Evolutionary conservation across 2,888 invertebrate species (phyloP).

Genomic region (Esperia sulphurella): DNA sequence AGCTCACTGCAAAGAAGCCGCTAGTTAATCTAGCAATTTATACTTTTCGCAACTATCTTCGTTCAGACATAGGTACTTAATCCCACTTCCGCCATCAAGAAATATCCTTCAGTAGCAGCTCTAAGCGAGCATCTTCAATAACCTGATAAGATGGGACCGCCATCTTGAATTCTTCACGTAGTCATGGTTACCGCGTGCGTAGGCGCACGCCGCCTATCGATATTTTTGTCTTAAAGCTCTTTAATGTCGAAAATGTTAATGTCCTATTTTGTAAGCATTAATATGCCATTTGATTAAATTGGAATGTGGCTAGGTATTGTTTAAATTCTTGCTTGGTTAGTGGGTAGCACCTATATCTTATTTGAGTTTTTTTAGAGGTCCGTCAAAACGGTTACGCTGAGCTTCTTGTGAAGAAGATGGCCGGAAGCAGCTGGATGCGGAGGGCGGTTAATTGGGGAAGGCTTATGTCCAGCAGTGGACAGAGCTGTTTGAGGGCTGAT

Average conservation of each 20-base stretch:
- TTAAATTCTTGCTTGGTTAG: neutral
- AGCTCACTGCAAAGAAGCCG: neutral
- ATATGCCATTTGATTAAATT: neutral
- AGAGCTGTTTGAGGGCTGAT: too few relatives aligned
- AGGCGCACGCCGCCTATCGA: constrained; percentile 25
- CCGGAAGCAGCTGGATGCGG: too few relatives aligned
- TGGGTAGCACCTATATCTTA: too few relatives aligned
- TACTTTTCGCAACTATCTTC: neutral
- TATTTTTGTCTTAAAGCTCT: constrained; percentile 5
- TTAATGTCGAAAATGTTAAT: constrained; percentile 3
- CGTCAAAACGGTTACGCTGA: too few relatives aligned
- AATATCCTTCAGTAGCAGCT: constrained; percentile 30
- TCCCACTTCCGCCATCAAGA: constrained; percentile 4
- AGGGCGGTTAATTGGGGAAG: too few relatives aligned
- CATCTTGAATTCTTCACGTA: constrained; percentile 62
- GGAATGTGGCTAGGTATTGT: neutral
- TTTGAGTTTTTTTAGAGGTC: too few relatives aligned
- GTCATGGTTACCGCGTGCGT: constrained; percentile 59
- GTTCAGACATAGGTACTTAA: constrained; percentile 1
- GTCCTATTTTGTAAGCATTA: constrained; percentile 1
- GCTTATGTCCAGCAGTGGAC: too few relatives aligned
- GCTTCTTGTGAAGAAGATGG: too few relatives aligned
- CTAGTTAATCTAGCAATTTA: neutral
- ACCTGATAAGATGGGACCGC: constrained; percentile 49
- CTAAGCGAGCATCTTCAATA: constrained; percentile 33